A percentile compares a stretch with the other conserved stretches of the same genome.
phyloP scores from a whole-genome alignment of 2,888 invertebrate species.

The Aphodius sticticus region DNA sequence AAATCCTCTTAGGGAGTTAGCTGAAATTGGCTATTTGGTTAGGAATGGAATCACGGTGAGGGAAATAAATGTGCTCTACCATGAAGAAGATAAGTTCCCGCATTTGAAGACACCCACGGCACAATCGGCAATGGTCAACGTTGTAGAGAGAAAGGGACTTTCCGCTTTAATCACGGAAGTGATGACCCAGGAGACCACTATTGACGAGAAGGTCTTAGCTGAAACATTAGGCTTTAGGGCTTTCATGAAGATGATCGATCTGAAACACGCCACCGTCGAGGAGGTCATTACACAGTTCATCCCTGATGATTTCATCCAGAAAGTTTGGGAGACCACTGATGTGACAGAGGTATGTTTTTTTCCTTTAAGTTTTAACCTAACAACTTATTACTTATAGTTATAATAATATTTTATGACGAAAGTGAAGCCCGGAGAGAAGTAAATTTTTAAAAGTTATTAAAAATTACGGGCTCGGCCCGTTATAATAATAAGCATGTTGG shows the following conservation, averaged over 20 bases:
- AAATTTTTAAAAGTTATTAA: no score
- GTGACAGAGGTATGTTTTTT: slow-evolving; percentile 66
- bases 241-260: slow-evolving; percentile 85
- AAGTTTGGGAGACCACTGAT: slow-evolving; percentile 81
- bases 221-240: slow-evolving; percentile 86
- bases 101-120: slow-evolving; percentile 81
- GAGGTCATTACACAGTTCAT: slow-evolving; percentile 84
- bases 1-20: slow-evolving; percentile 79
- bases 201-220: slow-evolving; percentile 79
- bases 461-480: no score
- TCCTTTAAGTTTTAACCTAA: slow-evolving; percentile 14
- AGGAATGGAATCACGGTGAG: slow-evolving; percentile 78
- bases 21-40: slow-evolving; percentile 81
- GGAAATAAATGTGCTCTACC: slow-evolving; percentile 80
- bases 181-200: slow-evolving; percentile 79
- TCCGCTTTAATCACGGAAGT: slow-evolving; percentile 83
- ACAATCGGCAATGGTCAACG: slow-evolving; percentile 83
- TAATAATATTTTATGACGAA: no score
- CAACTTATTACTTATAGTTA: slow-evolving; percentile 16
- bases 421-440: no score
- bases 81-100: slow-evolving; percentile 81
- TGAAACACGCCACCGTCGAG: slow-evolving; percentile 81
- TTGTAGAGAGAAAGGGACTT: slow-evolving; percentile 85
- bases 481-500: background rate
- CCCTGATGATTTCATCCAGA: slow-evolving; percentile 83